phyloP scores from a whole-genome alignment of 1,140 invertebrate genomes.

The Drosophila tropicalis region DNA sequence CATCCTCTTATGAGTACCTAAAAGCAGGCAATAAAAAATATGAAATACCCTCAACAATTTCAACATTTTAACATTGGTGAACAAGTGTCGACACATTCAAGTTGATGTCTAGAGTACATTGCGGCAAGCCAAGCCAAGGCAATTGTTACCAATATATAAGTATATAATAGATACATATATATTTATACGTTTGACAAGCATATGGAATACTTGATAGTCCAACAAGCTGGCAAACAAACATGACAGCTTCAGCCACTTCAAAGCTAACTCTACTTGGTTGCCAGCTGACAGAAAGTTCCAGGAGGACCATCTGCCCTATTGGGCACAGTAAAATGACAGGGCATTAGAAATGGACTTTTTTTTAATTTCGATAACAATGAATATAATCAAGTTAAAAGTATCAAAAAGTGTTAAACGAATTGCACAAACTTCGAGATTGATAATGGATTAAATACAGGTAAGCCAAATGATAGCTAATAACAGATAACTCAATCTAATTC shows the following conservation, averaged over 20 bases:
- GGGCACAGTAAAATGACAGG: slow-evolving; percentile 12
- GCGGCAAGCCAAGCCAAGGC: slow-evolving; percentile 20
- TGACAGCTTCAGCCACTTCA: slow-evolving; percentile 55
- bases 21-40: slow-evolving; percentile 5
- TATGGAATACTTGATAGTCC: slow-evolving; percentile 56
- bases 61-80: slow-evolving; percentile 25
- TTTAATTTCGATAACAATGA: too few relatives aligned
- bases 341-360: slow-evolving; percentile 38
- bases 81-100: slow-evolving; percentile 9
- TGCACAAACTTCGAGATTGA: too few relatives aligned
- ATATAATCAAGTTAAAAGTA: too few relatives aligned
- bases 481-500: too few relatives aligned
- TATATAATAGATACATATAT: slow-evolving; percentile 23
- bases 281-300: not conserved
- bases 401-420: too few relatives aligned
- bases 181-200: slow-evolving; percentile 49
- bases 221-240: slow-evolving; percentile 68
- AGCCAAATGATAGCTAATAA: too few relatives aligned
- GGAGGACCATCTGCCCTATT: not conserved
- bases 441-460: too few relatives aligned
- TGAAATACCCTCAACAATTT: slow-evolving; percentile 14
- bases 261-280: slow-evolving; percentile 9
- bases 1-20: not conserved
- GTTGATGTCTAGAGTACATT: not conserved
- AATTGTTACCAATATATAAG: slow-evolving; percentile 58